Percentiles rank a stretch among this genome's conserved stretches.
Conservation (phyloP, 2,797 vertebrate species). For the Pseudochirops cupreus region DNA sequence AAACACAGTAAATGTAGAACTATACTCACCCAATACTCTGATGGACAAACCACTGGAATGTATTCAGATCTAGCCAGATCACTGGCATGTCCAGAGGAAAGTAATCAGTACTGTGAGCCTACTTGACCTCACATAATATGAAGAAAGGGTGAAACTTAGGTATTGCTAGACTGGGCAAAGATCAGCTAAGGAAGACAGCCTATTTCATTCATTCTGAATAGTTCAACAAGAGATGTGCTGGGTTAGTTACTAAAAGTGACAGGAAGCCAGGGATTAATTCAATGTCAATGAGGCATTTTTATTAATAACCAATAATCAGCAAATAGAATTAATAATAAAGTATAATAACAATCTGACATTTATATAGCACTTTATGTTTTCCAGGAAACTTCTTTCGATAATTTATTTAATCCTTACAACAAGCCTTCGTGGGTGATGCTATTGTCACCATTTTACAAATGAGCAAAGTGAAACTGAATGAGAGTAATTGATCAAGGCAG, state of each 20-base stretch:
- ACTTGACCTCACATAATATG: not conserved
- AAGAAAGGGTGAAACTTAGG: not conserved
- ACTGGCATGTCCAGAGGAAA: not conserved
- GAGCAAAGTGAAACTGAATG: not conserved
- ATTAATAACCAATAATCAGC: not conserved
- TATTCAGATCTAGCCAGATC: not conserved
- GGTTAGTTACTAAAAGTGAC: not conserved
- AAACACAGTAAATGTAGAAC: not conserved
- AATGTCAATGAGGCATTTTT: not conserved
- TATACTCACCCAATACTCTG: not conserved
- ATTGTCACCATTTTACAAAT: not conserved
- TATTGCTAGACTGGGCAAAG: not conserved
- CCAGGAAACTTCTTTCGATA: not conserved
- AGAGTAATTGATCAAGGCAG: not conserved
- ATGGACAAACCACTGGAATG: not conserved
- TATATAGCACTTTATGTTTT: not conserved
- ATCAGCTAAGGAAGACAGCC: not conserved
- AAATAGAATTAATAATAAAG: not conserved
- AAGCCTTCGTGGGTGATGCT: not conserved
- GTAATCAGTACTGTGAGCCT: not conserved
- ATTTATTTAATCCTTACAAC: not conserved
- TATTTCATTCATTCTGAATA: not conserved
- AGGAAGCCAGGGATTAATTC: not conserved
- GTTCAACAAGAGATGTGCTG: not conserved
- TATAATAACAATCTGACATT: not conserved